Evolutionary conservation across 2,888 invertebrate species (phyloP).

Genomic region (Drosophila mimetica): DNA sequence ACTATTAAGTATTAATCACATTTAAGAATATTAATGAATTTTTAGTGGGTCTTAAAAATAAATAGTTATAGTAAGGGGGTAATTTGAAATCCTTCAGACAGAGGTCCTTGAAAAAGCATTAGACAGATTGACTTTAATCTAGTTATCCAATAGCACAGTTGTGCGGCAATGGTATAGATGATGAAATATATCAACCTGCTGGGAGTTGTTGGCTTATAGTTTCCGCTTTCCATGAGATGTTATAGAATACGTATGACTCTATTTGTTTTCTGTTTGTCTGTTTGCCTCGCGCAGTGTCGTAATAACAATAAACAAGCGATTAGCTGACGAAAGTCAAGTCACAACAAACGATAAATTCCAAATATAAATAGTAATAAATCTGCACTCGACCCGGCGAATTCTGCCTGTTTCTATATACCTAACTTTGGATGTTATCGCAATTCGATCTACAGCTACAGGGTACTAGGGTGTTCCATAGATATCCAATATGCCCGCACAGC

Average conservation of each 20-base stretch:
- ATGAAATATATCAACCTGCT: constrained; percentile 16
- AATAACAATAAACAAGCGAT: constrained; percentile 10
- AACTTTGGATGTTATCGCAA: neutral
- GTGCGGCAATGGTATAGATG: constrained; percentile 1
- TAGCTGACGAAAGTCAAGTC: constrained; percentile 29
- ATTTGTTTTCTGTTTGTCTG: constrained; percentile 17
- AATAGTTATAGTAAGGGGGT: too few species aligned
- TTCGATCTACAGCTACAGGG: constrained; percentile 1
- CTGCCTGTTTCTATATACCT: neutral
- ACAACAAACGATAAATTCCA: constrained; percentile 46
- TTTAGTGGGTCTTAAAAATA: too few species aligned
- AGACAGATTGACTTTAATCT: neutral
- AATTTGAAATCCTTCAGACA: neutral
- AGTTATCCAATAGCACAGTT: constrained; percentile 12
- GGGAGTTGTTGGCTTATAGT: neutral
- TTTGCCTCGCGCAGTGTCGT: constrained; percentile 17
- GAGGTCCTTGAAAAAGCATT: neutral
- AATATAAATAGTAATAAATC: constrained; percentile 44
- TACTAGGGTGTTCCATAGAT: neutral
- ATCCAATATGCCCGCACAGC: neutral
- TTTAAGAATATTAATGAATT: too few species aligned
- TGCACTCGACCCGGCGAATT: constrained; percentile 27
- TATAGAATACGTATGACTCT: constrained; percentile 23
- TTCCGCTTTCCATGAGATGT: constrained; percentile 21
- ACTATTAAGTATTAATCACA: too few species aligned